Evolutionary conservation across 2,113 vertebrate genomes (phyloP), one percentile per base, ranked within the genome.

Genomic region (Bostrychus sinensis): DNA sequence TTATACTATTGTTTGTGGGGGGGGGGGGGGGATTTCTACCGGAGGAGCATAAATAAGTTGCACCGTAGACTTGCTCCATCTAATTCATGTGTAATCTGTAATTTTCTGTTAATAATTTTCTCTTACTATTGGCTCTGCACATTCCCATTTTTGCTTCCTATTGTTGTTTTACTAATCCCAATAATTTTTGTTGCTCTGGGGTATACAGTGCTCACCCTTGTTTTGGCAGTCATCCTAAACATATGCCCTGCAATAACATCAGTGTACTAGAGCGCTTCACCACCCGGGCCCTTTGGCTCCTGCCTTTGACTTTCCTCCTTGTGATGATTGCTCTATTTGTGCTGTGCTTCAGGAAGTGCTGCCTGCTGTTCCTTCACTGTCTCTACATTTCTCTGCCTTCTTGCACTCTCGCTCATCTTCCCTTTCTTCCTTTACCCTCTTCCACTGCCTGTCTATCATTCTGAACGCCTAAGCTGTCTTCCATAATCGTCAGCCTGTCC

Each of bases 301-400:
- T 16, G 46, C 20, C 53, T 46, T 38, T 45, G 34, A 10, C 53
- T 60, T 41, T 53, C 59, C 30, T 41, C 3, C 9, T 2, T 55
- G 65, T 20, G 48, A 75, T 62, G 53, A n/a, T 64, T 69, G 53
- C 55, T 77, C 43, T 55, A 5, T 78, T 69, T 80, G 42, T 56
- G 25, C 45, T 62, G 20, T 50, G 57, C 62, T 66, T 50, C 56
- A 39, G 46, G 43, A 68, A 62, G 30, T 25, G 46, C 43, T 46
- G 38, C 65, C 23, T 69, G 60, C 28, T 61, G 28, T 70, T 70
- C 56, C 43, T 30, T 17, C 4, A 36, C 58, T 63, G 25, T 60
- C 17, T 65, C 30, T 62, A 51, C 9, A 1, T 50, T 22, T 59
- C 23, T 32, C 42, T 19, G 17, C 39, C n/a, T 42, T 25, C 55